phyloP scores from a whole-genome alignment of 2,113 vertebrate species.

The Siniperca chuatsi region DNA sequence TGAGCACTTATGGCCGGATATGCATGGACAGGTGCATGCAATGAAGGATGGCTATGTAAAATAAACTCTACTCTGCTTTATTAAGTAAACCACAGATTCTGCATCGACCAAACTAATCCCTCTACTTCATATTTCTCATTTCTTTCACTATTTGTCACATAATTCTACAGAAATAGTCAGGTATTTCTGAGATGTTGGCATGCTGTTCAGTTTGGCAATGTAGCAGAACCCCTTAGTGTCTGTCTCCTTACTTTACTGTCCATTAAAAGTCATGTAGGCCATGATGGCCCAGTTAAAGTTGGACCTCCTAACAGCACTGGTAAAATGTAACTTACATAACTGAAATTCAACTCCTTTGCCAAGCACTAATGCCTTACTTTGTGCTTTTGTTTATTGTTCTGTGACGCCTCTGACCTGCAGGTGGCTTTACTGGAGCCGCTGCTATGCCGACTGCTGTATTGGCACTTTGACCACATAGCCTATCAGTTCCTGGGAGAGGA shows the following conservation, averaged over 20 bases:
- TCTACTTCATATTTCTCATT: not conserved
- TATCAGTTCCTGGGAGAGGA: constrained; percentile 82
- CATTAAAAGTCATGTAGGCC: not conserved
- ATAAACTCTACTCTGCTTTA: not conserved
- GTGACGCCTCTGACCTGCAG: constrained; percentile 30
- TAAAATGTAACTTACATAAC: too few relatives aligned
- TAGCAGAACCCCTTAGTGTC: not conserved
- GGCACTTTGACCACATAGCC: constrained; percentile 76
- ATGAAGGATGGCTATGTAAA: not conserved
- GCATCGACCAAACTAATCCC: too few relatives aligned
- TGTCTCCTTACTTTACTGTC: not conserved
- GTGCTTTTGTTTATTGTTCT: too few relatives aligned
- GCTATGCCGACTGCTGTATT: constrained; percentile 77
- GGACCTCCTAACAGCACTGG: too few relatives aligned
- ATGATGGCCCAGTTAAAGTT: not conserved
- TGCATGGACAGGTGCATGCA: not conserved
- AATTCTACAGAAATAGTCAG: not conserved
- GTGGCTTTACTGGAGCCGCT: constrained; percentile 77
- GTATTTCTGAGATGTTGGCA: not conserved
- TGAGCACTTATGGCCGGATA: not conserved
- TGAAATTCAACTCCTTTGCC: too few relatives aligned
- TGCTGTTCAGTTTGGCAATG: too few relatives aligned
- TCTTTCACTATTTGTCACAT: not conserved
- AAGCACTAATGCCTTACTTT: too few relatives aligned
- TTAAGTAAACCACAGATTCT: not conserved